Evolutionary conservation across 2,797 vertebrate species (phyloP).

Genomic region (Cheirogaleus major): DNA sequence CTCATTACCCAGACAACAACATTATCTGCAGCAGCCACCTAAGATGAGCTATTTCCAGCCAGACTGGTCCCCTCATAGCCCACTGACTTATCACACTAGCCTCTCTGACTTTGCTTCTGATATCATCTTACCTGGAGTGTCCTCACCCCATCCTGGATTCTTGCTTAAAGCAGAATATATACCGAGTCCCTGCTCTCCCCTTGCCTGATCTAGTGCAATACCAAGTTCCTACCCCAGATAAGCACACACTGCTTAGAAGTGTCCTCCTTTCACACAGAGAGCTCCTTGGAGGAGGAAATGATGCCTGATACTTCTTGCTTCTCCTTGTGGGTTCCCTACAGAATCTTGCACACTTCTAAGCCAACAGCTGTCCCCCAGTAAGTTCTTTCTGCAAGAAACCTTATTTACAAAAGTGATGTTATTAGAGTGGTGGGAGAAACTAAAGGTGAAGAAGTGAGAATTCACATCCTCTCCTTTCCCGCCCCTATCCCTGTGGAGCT

Average conservation of each 20-base stretch:
- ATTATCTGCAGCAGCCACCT: background rate
- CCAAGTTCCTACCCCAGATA: background rate
- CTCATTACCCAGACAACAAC: background rate
- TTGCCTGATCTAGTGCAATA: background rate
- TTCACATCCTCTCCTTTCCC: background rate
- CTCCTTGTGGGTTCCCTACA: background rate
- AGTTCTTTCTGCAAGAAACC: slow-evolving; percentile 2
- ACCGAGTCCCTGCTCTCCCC: background rate
- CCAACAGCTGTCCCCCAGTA: background rate
- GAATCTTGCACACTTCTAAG: background rate
- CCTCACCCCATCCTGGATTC: background rate
- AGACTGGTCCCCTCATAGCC: background rate
- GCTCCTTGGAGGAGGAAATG: background rate
- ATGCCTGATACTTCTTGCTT: background rate
- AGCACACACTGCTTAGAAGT: background rate
- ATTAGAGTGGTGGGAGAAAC: background rate
- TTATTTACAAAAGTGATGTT: background rate
- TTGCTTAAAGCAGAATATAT: background rate
- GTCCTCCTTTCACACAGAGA: background rate
- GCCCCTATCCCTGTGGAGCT: background rate
- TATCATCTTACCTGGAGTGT: background rate
- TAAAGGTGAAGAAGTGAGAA: background rate
- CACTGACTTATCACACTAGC: background rate
- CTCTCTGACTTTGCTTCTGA: background rate
- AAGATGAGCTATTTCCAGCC: background rate